Conservation (phyloP, 2,797 vertebrate genomes). For the Silurus aristotelis region DNA sequence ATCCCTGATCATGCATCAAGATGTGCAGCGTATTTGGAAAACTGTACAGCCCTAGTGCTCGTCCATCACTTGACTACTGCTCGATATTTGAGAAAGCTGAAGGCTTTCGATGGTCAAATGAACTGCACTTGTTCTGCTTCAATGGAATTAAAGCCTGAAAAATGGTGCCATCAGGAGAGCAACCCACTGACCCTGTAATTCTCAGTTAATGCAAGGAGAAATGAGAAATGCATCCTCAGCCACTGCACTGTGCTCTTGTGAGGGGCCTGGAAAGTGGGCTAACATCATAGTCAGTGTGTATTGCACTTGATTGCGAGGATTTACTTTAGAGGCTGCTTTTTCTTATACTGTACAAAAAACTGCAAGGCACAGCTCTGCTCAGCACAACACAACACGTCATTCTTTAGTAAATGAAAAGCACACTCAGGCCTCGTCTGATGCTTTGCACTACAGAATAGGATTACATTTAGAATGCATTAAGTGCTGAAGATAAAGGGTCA, state of each 20-base stretch:
- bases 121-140: not conserved
- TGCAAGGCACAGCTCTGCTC: slow-evolving; percentile 14
- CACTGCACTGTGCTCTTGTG: not conserved
- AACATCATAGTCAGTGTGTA: slow-evolving; percentile 4
- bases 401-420: slow-evolving; percentile 16
- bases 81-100: not conserved
- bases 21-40: not conserved
- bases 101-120: not conserved
- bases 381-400: slow-evolving; percentile 2
- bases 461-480: not conserved
- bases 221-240: slow-evolving; percentile 17
- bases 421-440: not conserved
- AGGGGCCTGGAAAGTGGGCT: slow-evolving; percentile 23
- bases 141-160: not conserved
- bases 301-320: slow-evolving; percentile 35
- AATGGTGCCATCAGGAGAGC: slow-evolving; percentile 1
- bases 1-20: not conserved
- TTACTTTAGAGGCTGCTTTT: slow-evolving; percentile 24
- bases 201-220: not conserved
- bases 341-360: slow-evolving; percentile 13
- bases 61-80: not conserved
- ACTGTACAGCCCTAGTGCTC: not conserved
- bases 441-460: not conserved
- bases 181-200: slow-evolving; percentile 16
- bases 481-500: not conserved